Conservation (phyloP, 2,797 vertebrate species). For the Mus caroli region DNA sequence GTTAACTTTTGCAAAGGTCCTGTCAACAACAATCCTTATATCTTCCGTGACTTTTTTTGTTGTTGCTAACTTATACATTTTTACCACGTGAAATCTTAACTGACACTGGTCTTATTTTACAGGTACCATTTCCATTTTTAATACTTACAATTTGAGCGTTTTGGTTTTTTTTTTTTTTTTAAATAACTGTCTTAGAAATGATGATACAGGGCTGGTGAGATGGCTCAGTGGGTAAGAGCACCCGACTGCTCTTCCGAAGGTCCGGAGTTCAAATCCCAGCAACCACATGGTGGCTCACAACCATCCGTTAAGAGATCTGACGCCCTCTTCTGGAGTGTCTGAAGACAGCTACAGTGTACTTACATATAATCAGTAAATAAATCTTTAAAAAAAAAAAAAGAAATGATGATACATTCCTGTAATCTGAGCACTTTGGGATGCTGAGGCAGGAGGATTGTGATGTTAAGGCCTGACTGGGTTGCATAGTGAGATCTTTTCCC, state of each 20-base stretch:
- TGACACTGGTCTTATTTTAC: not conserved
- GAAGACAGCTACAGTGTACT: too few species aligned
- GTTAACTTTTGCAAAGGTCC: not conserved
- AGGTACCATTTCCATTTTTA: not conserved
- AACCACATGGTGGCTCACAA: too few species aligned
- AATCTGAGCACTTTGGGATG: not conserved
- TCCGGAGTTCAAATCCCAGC: too few species aligned
- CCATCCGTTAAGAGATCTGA: too few species aligned
- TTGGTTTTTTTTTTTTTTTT: not conserved
- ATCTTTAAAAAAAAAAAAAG: too few species aligned
- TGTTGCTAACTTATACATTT: not conserved
- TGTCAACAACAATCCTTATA: constrained; percentile 1
- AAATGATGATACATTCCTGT: not conserved
- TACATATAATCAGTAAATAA: too few species aligned
- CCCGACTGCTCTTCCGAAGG: too few species aligned
- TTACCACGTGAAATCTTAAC: constrained; percentile 42
- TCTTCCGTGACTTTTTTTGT: constrained; percentile 8
- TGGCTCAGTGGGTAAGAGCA: too few species aligned
- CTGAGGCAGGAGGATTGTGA: not conserved
- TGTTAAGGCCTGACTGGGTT: not conserved
- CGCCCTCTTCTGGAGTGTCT: too few species aligned
- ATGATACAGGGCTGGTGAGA: too few species aligned
- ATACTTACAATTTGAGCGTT: not conserved
- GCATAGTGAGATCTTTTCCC: not conserved
- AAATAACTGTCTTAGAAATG: not conserved